Evolutionary conservation across 2,797 vertebrate genomes (phyloP), one percentile per base, ranked within the genome.

Genomic region (Mycteria americana): DNA sequence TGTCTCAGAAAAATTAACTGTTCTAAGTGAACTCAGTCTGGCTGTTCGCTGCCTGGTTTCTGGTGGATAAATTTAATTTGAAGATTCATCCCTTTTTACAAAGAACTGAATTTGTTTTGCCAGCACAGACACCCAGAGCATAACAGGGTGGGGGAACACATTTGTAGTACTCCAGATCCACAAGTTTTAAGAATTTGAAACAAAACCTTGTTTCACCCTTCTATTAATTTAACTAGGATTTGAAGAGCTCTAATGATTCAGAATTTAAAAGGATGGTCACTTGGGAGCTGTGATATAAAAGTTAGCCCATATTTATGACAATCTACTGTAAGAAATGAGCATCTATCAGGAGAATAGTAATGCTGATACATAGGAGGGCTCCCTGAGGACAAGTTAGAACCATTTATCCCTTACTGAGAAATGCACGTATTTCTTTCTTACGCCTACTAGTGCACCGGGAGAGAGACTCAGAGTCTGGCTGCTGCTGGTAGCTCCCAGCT

Each of bases 381-480:
- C 95, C 96, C 96, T 37, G 57, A 95, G 95, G 95, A 84, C 70
- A 54, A 56, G 79, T 95, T 95, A 96, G 86, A 85, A n/a, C 43
- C 6, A 0, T 95, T 95, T 92, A 95, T 96, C 85, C 75, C 79
- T 76, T 78, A 10, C 91, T 80, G 89, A 86, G 82, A 90, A 92
- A 67, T 37, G 57, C 65, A 76, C 85, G 45, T 95, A 94, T 95
- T 95, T 96, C 85, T 96, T 91, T 53, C 64, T 96, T 93, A 92
- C 0, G 15, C 45, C 70, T 87, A 19, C 75, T 25, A 65, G 68
- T n/a, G 63, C 77, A 92, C 69, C 62, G 67, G 78, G 69, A 96
- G 87, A 88, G 84, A 21, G 33, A 41, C 30, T 7, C 3, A 1
- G 43, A 89, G 50, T 25, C 82, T 87, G 91, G 50, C 82, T 78